These are phyloP conservation scores for Labeo catla DNA, from an alignment of 2,113 vertebrate species.

Conservation along the genomic window DNA sequence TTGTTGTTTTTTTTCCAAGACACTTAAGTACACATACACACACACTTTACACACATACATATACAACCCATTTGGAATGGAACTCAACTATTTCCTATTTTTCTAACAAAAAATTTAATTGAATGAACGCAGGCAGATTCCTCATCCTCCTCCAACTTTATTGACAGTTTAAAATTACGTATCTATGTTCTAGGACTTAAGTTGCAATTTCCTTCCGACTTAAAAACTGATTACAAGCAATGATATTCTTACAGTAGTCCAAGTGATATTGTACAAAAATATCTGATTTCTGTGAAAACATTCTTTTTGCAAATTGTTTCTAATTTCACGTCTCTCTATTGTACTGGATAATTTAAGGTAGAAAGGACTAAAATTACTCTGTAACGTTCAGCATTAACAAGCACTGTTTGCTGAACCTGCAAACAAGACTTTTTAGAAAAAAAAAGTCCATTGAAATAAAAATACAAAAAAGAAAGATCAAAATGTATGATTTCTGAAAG, in stretches of 20 bases:
- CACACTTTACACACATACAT: too few relatives aligned
- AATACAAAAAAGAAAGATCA: background rate
- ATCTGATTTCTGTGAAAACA: conserved; percentile 99
- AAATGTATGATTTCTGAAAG: conserved; percentile 72
- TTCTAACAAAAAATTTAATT: background rate
- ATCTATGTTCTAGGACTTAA: conserved; percentile 98
- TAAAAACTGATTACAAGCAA: conserved; percentile 99
- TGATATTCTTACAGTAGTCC: conserved; percentile 98
- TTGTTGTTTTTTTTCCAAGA: too few relatives aligned
- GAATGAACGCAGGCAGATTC: conserved; percentile 60
- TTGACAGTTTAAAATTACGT: conserved; percentile 99
- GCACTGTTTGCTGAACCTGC: conserved; percentile 77
- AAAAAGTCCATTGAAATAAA: conserved; percentile 39
- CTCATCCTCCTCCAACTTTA: conserved; percentile 99
- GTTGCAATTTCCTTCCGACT: conserved; percentile 98
- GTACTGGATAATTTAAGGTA: conserved; percentile 85
- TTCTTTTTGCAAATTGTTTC: conserved; percentile 93
- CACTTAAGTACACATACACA: too few relatives aligned
- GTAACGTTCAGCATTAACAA: conserved; percentile 81
- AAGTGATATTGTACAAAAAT: conserved; percentile 99
- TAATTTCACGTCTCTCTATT: conserved; percentile 85
- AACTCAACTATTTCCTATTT: background rate
- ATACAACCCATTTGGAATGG: background rate
- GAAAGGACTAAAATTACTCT: conserved; percentile 76
- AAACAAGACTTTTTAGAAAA: conserved; percentile 73